Evolutionary conservation across 1,140 invertebrate species (phyloP).

Genomic region (Anthonomus grandis): DNA sequence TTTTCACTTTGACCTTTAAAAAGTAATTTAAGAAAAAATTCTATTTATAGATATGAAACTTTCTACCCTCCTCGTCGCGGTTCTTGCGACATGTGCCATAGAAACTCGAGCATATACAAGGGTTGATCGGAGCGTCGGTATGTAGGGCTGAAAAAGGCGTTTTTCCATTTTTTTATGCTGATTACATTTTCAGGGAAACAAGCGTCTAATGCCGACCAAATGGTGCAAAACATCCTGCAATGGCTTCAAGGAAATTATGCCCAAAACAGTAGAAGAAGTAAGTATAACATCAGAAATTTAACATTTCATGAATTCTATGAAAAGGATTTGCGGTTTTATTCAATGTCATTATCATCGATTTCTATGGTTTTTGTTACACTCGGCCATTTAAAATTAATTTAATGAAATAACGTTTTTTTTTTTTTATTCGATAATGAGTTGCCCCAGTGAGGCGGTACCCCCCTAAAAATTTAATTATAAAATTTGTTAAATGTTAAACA

Average conservation of each 20-base stretch:
- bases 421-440: too few relatives aligned
- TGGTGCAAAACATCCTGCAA: constrained; percentile 67
- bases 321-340: too few relatives aligned
- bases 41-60: constrained; percentile 27
- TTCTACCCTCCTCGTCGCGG: constrained; percentile 18
- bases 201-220: constrained; percentile 57
- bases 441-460: too few relatives aligned
- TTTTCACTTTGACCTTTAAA: too few relatives aligned
- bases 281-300: too few relatives aligned
- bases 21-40: background rate
- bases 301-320: too few relatives aligned
- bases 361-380: too few relatives aligned
- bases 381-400: too few relatives aligned
- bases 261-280: constrained; percentile 65
- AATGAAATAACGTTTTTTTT: too few relatives aligned
- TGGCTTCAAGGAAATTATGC: constrained; percentile 69
- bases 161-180: background rate
- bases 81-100: constrained; percentile 19
- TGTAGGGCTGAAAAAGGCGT: background rate
- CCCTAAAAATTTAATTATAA: too few relatives aligned
- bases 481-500: too few relatives aligned
- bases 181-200: constrained; percentile 13
- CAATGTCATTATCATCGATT: too few relatives aligned
- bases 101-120: constrained; percentile 7
- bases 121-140: constrained; percentile 1